These are phyloP conservation scores for Odiellus spinosus DNA, from an alignment of 2,888 invertebrate species.

Conservation along the genomic window DNA sequence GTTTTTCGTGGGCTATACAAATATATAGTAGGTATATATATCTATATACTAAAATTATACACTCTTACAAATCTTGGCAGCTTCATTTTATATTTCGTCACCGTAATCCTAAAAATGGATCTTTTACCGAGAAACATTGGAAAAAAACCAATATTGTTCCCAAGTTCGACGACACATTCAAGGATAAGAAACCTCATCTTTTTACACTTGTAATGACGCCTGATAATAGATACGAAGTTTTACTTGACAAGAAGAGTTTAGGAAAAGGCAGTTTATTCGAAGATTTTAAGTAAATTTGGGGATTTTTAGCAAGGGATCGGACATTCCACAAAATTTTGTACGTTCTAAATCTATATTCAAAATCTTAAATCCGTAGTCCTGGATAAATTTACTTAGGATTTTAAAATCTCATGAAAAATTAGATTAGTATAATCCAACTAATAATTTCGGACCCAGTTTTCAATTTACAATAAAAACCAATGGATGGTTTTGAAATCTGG, in stretches of 20 bases:
- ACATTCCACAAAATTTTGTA: slow-evolving; percentile 3
- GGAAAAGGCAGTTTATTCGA: slow-evolving; percentile 72
- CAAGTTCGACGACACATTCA: slow-evolving; percentile 40
- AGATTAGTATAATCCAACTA: no score
- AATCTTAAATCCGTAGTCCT: no score
- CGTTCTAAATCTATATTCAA: slow-evolving; percentile 5
- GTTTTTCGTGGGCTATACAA: neutral
- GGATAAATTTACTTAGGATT: no score
- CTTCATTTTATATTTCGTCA: slow-evolving; percentile 81
- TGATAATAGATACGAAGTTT: slow-evolving; percentile 62
- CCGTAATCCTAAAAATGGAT: slow-evolving; percentile 78
- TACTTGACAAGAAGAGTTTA: slow-evolving; percentile 63
- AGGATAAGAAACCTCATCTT: slow-evolving; percentile 81
- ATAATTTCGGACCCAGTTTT: no score
- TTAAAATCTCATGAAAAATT: no score
- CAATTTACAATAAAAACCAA: no score
- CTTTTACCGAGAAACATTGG: slow-evolving; percentile 84
- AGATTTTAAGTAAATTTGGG: slow-evolving; percentile 51
- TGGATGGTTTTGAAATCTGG: no score
- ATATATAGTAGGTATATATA: no score
- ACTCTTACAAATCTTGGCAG: slow-evolving; percentile 27
- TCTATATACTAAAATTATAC: no score
- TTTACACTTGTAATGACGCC: slow-evolving; percentile 61
- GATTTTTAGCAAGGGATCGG: no score
- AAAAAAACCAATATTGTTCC: slow-evolving; percentile 52